Evolutionary conservation across 2,113 vertebrate species (phyloP).

Genomic region (Crypturellus undulatus): DNA sequence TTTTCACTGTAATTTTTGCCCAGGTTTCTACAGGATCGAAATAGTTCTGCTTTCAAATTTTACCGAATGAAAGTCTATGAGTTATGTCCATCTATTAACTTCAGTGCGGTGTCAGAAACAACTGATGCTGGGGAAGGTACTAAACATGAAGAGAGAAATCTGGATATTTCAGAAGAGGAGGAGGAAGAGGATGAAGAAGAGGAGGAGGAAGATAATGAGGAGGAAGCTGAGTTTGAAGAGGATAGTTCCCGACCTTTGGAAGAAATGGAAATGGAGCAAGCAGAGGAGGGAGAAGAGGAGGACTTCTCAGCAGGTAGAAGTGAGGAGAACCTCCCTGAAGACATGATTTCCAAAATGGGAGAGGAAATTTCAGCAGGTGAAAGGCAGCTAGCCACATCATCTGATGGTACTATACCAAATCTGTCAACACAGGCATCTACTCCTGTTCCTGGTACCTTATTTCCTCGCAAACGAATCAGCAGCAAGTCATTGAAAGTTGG

Average conservation of each 20-base stretch:
- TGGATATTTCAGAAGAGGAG: not conserved
- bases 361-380: not conserved
- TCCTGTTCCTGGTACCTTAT: slow-evolving; percentile 43
- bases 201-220: slow-evolving; percentile 49
- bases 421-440: slow-evolving; percentile 54
- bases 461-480: slow-evolving; percentile 79
- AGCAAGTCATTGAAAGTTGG: slow-evolving; percentile 83
- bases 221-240: slow-evolving; percentile 45
- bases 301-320: slow-evolving; percentile 48
- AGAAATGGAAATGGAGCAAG: slow-evolving; percentile 34
- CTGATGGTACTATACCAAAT: slow-evolving; percentile 32
- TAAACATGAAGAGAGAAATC: not conserved
- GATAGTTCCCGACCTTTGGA: slow-evolving; percentile 41
- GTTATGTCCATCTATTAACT: slow-evolving; percentile 75
- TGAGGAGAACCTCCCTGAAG: slow-evolving; percentile 12
- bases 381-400: not conserved
- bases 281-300: slow-evolving; percentile 63
- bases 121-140: not conserved
- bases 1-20: not conserved
- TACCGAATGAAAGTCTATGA: slow-evolving; percentile 80
- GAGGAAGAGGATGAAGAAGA: slow-evolving; percentile 47
- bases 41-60: slow-evolving; percentile 80
- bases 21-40: slow-evolving; percentile 82
- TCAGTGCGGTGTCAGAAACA: not conserved
- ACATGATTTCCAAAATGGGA: not conserved